A percentile compares a stretch with the other conserved stretches of the same genome.
phyloP scores from a whole-genome alignment of 2,888 invertebrate species.

The Campoplex nolae region DNA sequence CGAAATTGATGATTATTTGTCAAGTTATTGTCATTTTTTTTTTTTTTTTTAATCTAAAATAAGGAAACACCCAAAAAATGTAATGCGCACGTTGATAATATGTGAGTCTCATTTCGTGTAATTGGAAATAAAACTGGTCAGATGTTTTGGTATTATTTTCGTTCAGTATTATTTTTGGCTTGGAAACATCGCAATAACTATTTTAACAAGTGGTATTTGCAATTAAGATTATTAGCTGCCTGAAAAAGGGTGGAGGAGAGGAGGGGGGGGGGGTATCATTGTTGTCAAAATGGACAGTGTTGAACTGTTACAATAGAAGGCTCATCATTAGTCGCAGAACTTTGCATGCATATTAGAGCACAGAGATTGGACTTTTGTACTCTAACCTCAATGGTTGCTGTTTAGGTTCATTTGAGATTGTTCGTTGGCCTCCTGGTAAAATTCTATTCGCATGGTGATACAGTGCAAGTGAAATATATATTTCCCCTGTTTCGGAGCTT shows the following conservation, averaged over 20 bases:
- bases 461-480: not conserved
- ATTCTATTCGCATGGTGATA: slow-evolving; percentile 8
- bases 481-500: not conserved
- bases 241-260: not conserved
- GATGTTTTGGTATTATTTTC: no score
- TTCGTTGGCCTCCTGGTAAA: slow-evolving; percentile 8
- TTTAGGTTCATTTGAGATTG: slow-evolving; percentile 7
- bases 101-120: no score
- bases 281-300: not conserved
- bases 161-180: not conserved
- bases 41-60: no score
- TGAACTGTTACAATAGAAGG: not conserved
- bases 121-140: no score
- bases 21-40: no score
- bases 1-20: no score
- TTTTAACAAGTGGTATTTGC: not conserved
- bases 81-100: no score
- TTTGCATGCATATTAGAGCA: slow-evolving; percentile 5
- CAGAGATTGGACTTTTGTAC: slow-evolving; percentile 10
- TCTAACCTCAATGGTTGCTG: not conserved
- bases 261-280: not conserved
- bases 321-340: not conserved
- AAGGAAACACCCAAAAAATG: no score
- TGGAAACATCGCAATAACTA: not conserved
- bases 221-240: slow-evolving; percentile 2